Conservation (phyloP, 2,797 vertebrate species). For the Coreius guichenoti region DNA sequence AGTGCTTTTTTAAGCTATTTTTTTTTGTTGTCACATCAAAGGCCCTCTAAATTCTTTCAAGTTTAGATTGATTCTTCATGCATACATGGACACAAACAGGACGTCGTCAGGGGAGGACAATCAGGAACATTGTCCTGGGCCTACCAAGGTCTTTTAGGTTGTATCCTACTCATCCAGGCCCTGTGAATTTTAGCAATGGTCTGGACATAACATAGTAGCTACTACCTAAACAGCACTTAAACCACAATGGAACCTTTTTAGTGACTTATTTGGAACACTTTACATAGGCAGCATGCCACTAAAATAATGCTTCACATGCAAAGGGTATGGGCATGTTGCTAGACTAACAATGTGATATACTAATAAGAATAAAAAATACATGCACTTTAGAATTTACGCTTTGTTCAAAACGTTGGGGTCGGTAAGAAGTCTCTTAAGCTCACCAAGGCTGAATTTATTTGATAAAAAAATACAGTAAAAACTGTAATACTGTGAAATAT, state of each 20-base stretch:
- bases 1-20: slow-evolving; percentile 78
- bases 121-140: background rate
- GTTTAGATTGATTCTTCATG: slow-evolving; percentile 77
- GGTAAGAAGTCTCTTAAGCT: background rate
- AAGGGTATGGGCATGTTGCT: background rate
- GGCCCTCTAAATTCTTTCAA: slow-evolving; percentile 75
- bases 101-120: background rate
- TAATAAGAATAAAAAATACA: background rate
- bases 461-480: background rate
- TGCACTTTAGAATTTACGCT: background rate
- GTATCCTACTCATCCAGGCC: background rate
- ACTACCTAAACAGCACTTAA: background rate
- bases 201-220: background rate
- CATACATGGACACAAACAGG: slow-evolving; percentile 64
- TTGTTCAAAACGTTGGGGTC: background rate
- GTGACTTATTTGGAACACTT: background rate
- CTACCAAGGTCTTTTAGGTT: background rate
- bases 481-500: background rate
- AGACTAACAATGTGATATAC: background rate
- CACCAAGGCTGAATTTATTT: background rate
- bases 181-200: background rate
- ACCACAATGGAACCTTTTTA: background rate
- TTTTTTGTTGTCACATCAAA: slow-evolving; percentile 72
- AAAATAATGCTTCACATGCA: background rate
- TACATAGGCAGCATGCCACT: background rate